Base-by-base conservation (phyloP, 23 tunicate genomes). In the Trididemnum clinides region DNA sequence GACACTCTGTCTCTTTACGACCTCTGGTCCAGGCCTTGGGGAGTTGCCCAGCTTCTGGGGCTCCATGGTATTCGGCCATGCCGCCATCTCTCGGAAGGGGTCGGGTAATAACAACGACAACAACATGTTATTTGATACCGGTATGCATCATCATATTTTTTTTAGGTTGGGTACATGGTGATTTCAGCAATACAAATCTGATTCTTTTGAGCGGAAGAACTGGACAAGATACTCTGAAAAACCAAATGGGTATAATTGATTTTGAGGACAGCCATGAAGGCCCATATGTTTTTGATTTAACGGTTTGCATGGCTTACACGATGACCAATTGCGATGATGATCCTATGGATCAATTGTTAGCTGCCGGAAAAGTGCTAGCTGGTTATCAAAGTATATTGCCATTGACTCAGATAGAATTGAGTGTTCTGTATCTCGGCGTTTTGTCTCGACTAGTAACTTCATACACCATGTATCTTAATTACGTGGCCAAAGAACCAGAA, bases 111-210 rank as follows among this genome's bases (percentile, higher is more conserved):
- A n/a, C n/a, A n/a, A n/a, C n/a, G n/a, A n/a, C n/a, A n/a, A n/a
- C n/a, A n/a, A n/a, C n/a, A n/a, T n/a, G n/a, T n/a, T n/a, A n/a
- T n/a, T n/a, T n/a, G n/a, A n/a, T n/a, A n/a, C n/a, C n/a, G n/a
- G n/a, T n/a, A n/a, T n/a, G n/a, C n/a, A n/a, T n/a, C n/a, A n/a
- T n/a, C n/a, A n/a, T n/a, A 44, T 44, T 15, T 59, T 59, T 59
- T 78, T 15, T 1, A 87, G 91, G 80, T 49, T 87, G 65, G 22
- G 72, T 80, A 2, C 91, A 87, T 34, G 86, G 86, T 4, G 91
- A 87, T 37, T 80, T 64, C 81, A 87, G 91, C 85, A 71, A 87
- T 54, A 79, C 86, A 23, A 87, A 87, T 57, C 28, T 87, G 0
- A 50, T 80, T 3, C 20, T 87, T 7, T 64, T n/a, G n/a, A 15